phyloP scores from a whole-genome alignment of 2,888 invertebrate species.

The Meta bourneti region DNA sequence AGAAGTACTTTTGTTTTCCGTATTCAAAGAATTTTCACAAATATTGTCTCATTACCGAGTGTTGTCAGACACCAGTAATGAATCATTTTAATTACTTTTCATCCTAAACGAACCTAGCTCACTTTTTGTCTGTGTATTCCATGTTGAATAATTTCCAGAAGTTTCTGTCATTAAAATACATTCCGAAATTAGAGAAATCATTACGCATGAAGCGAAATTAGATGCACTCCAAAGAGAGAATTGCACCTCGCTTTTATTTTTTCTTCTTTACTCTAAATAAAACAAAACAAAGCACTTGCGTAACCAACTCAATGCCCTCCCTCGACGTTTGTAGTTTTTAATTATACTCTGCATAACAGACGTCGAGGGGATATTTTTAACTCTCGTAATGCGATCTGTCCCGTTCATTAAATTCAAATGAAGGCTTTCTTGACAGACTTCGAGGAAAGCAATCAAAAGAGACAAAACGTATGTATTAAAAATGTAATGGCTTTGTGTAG shows the following conservation, averaged over 20 bases:
- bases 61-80: neutral
- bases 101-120: neutral
- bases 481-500: too few relatives aligned
- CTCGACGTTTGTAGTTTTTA: neutral
- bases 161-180: neutral
- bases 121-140: neutral
- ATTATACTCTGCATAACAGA: neutral
- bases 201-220: neutral
- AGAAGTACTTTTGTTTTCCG: neutral
- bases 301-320: neutral
- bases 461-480: too few relatives aligned
- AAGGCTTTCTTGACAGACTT: too few relatives aligned
- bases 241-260: neutral
- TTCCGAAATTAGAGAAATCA: neutral
- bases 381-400: neutral
- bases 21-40: neutral
- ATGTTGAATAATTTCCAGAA: slow-evolving; percentile 13
- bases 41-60: neutral
- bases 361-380: neutral
- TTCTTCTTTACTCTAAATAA: neutral
- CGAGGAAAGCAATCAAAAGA: too few relatives aligned
- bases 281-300: neutral
- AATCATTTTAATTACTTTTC: slow-evolving; percentile 31
- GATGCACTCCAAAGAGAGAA: neutral
- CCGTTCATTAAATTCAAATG: too few relatives aligned